Evolutionary conservation across 2,888 invertebrate genomes (phyloP).

Genomic region (Lycaena phlaeas): DNA sequence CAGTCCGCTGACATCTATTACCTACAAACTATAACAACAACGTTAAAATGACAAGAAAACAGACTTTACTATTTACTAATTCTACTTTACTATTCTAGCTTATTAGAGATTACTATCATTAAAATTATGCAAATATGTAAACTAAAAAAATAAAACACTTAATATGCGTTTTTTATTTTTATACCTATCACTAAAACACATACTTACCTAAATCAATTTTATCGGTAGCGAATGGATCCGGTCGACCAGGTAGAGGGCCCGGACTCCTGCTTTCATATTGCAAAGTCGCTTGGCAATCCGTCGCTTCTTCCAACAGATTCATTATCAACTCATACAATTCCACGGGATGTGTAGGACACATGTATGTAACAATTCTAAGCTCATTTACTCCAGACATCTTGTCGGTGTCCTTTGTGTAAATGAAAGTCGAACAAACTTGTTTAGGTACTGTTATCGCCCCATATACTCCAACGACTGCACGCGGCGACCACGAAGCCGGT

Average conservation of each 20-base stretch:
- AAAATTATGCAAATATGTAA: too few species aligned
- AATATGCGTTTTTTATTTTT: too few species aligned
- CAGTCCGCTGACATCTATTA: too few species aligned
- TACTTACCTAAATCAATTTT: slow-evolving; percentile 72
- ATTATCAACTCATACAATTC: slow-evolving; percentile 72
- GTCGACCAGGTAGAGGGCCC: slow-evolving; percentile 61
- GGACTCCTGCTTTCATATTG: slow-evolving; percentile 73
- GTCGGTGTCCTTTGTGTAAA: neutral
- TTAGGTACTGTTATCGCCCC: neutral
- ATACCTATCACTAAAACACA: too few species aligned
- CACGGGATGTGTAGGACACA: slow-evolving; percentile 75
- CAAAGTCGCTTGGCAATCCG: slow-evolving; percentile 61
- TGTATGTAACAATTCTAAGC: slow-evolving; percentile 72
- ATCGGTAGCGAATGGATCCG: slow-evolving; percentile 69
- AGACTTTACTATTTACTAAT: too few species aligned
- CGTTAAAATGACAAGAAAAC: too few species aligned
- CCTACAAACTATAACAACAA: too few species aligned
- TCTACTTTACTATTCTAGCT: too few species aligned
- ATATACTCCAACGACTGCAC: slow-evolving; percentile 12
- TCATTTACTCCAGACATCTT: slow-evolving; percentile 49
- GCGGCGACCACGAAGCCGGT: slow-evolving; percentile 22
- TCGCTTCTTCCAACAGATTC: slow-evolving; percentile 66
- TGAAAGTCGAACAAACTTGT: neutral
- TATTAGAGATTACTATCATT: too few species aligned
- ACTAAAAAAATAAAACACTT: too few species aligned